These are phyloP conservation scores for Trachelus troglodyta DNA, from an alignment of 2,888 invertebrate species.

Conservation along the genomic window DNA sequence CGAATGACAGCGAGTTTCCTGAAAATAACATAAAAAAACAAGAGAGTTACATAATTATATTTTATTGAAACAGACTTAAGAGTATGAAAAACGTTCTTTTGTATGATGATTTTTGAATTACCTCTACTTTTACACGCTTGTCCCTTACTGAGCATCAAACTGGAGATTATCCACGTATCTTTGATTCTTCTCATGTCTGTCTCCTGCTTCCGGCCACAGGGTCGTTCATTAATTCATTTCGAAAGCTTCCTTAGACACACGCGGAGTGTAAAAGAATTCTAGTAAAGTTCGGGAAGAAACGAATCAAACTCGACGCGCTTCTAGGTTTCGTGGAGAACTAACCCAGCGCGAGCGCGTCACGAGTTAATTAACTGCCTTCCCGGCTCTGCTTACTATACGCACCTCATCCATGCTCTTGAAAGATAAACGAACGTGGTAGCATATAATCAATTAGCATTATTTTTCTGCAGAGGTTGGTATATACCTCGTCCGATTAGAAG, in stretches of 20 bases:
- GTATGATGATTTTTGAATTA: neutral
- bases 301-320: neutral
- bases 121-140: neutral
- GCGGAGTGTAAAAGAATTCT: neutral
- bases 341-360: neutral
- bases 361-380: neutral
- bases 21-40: neutral
- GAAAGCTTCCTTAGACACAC: neutral
- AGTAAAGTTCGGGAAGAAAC: neutral
- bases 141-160: neutral
- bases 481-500: neutral
- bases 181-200: neutral
- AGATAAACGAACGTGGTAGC: slow-evolving; percentile 17
- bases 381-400: neutral
- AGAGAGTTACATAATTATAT: neutral
- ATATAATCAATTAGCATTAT: slow-evolving; percentile 39
- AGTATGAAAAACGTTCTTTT: neutral
- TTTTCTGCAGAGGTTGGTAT: slow-evolving; percentile 32
- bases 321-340: neutral
- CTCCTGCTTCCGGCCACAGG: neutral
- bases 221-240: neutral
- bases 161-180: neutral
- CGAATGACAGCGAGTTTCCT: neutral
- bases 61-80: neutral
- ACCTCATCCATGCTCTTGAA: slow-evolving; percentile 5